Percentiles rank a stretch among this genome's conserved stretches.
Evolutionary conservation across 2,888 invertebrate species (phyloP).

Genomic region (Drosophila buzzatii): DNA sequence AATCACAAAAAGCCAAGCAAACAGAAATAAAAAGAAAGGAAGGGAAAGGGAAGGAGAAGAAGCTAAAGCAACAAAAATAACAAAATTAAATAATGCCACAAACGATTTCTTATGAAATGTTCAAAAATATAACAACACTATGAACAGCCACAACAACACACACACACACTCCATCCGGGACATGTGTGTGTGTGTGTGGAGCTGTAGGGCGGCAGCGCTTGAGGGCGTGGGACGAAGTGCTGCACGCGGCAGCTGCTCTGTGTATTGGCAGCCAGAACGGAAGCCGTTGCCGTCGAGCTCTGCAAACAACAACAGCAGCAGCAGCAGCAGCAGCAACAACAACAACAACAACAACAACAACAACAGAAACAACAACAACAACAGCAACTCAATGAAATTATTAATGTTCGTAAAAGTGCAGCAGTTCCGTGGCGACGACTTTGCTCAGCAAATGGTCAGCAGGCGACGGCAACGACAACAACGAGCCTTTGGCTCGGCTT

Average conservation of each 20-base stretch:
- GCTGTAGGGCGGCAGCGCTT: background rate
- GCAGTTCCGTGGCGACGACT: slow-evolving; percentile 18
- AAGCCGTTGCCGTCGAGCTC: slow-evolving; percentile 56
- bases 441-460: slow-evolving; percentile 48
- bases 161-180: slow-evolving; percentile 18
- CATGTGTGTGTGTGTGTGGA: slow-evolving; percentile 3
- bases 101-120: slow-evolving; percentile 64
- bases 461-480: slow-evolving; percentile 18
- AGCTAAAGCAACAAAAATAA: slow-evolving; percentile 42
- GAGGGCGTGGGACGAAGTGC: background rate
- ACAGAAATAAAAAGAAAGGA: slow-evolving; percentile 22
- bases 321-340: slow-evolving; percentile 21
- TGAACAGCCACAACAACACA: slow-evolving; percentile 22
- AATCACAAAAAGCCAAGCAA: slow-evolving; percentile 26
- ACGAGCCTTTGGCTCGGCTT: slow-evolving; percentile 4
- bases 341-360: slow-evolving; percentile 32
- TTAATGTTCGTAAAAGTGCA: slow-evolving; percentile 73
- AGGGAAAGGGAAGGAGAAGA: background rate
- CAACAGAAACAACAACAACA: too few relatives aligned
- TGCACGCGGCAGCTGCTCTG: background rate
- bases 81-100: slow-evolving; percentile 60
- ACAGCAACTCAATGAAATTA: slow-evolving; percentile 76
- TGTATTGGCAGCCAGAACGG: slow-evolving; percentile 51
- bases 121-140: slow-evolving; percentile 45
- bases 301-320: slow-evolving; percentile 41